Percentiles rank a stretch among this genome's conserved stretches.
Conservation (phyloP, 1,140 invertebrate species). For the Fragariocoptes setiger region DNA sequence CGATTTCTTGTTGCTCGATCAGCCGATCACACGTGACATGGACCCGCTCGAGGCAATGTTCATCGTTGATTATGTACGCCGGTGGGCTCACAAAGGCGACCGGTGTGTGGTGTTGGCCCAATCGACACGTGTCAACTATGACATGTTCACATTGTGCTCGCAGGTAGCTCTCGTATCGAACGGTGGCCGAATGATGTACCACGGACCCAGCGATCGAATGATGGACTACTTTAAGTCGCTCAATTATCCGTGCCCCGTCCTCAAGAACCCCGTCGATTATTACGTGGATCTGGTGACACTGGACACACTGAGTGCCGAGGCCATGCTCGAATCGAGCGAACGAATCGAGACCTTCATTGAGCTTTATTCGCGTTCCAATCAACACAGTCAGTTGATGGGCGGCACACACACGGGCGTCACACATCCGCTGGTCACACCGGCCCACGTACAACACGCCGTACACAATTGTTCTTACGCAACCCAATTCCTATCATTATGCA, state of each 20-base stretch:
- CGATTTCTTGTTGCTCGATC: constrained; percentile 49
- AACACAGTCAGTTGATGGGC: constrained; percentile 31
- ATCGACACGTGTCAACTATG: constrained; percentile 71
- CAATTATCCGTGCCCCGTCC: constrained; percentile 73
- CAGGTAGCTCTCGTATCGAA: constrained; percentile 48
- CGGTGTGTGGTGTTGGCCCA: constrained; percentile 61
- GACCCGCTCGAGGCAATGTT: constrained; percentile 89
- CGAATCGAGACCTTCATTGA: constrained; percentile 60
- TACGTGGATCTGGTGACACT: constrained; percentile 52
- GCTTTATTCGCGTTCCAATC: constrained; percentile 31
- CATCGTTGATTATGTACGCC: constrained; percentile 59
- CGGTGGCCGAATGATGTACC: constrained; percentile 60
- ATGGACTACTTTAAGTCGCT: constrained; percentile 67
- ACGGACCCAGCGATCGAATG: constrained; percentile 53
- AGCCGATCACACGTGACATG: constrained; percentile 63
- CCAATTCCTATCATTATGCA: constrained; percentile 33
- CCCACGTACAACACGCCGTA: too few relatives aligned
- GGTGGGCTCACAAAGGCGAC: constrained; percentile 46
- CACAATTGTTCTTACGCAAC: too few relatives aligned
- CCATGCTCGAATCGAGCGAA: constrained; percentile 68
- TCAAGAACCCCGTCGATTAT: constrained; percentile 45
- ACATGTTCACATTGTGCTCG: constrained; percentile 76
- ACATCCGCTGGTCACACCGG: constrained; percentile 27
- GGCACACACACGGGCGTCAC: constrained; percentile 37
- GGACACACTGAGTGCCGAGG: constrained; percentile 63